Conservation (phyloP, 2,113 vertebrate genomes). For the Oncorhynchus nerka region DNA sequence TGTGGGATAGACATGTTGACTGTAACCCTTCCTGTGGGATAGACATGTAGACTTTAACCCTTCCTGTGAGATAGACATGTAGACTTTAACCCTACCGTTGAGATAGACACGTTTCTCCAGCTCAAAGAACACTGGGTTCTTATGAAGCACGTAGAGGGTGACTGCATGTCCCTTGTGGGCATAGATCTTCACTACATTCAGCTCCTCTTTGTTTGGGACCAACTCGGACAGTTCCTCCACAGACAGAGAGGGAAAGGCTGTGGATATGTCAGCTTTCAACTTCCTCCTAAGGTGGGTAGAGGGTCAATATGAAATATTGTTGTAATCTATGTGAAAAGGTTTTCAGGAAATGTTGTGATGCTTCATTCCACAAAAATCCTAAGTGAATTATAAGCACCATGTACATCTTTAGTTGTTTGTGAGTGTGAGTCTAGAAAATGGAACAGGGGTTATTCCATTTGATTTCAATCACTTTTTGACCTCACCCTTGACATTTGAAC, state of each 20-base stretch:
- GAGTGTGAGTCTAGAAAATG: no score
- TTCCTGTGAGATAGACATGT: constrained; percentile 89
- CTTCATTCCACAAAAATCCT: no score
- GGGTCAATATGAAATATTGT: background rate
- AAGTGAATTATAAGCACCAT: no score
- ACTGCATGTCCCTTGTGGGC: constrained; percentile 86
- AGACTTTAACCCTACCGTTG: constrained; percentile 78
- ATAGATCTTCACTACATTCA: constrained; percentile 86
- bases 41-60: background rate
- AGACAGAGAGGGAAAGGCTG: constrained; percentile 80
- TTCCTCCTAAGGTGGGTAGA: constrained; percentile 78
- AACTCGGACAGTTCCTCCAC: constrained; percentile 79
- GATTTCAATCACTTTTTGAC: no score
- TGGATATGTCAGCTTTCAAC: constrained; percentile 80
- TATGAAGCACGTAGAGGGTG: constrained; percentile 82
- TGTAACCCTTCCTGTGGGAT: constrained; percentile 83
- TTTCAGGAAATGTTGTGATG: background rate
- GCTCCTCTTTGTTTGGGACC: constrained; percentile 89
- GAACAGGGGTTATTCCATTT: no score
- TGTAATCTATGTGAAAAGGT: background rate
- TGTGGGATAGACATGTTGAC: constrained; percentile 75
- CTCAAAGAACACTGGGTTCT: constrained; percentile 91
- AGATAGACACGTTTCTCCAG: constrained; percentile 85
- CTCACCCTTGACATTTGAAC: no score
- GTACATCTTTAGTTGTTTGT: no score